Conservation (phyloP, 2,113 vertebrate genomes). For the Telmatochromis sp. region DNA sequence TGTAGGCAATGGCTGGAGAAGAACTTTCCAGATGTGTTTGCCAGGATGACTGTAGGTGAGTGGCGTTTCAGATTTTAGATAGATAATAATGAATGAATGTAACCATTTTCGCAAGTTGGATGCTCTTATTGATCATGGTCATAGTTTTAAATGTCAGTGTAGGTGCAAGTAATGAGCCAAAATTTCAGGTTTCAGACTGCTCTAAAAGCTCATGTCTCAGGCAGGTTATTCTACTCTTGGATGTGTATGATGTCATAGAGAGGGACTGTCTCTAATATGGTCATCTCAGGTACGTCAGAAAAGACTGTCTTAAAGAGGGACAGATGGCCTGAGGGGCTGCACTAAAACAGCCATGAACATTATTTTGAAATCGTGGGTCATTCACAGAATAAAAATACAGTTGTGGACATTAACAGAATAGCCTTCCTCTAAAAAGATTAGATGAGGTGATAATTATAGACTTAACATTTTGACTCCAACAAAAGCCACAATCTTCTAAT, state of each 20-base stretch:
- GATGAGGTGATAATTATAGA: neutral
- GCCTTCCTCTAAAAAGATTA: neutral
- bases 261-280: neutral
- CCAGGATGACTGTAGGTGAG: slow-evolving; percentile 94
- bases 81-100: neutral
- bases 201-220: neutral
- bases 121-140: neutral
- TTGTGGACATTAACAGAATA: neutral
- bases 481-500: neutral
- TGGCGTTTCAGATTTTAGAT: neutral
- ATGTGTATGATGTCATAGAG: neutral
- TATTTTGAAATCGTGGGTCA: neutral
- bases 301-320: neutral
- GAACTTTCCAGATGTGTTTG: slow-evolving; percentile 97
- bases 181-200: neutral
- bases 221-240: neutral
- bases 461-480: neutral
- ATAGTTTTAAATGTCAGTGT: neutral
- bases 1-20: slow-evolving; percentile 99
- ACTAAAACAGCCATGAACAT: neutral
- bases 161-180: neutral
- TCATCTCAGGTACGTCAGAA: neutral
- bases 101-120: neutral
- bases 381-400: neutral
- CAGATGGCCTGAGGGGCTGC: neutral